Evolutionary conservation across 2,888 invertebrate genomes (phyloP).

Genomic region (Torymus aiolomorphi): DNA sequence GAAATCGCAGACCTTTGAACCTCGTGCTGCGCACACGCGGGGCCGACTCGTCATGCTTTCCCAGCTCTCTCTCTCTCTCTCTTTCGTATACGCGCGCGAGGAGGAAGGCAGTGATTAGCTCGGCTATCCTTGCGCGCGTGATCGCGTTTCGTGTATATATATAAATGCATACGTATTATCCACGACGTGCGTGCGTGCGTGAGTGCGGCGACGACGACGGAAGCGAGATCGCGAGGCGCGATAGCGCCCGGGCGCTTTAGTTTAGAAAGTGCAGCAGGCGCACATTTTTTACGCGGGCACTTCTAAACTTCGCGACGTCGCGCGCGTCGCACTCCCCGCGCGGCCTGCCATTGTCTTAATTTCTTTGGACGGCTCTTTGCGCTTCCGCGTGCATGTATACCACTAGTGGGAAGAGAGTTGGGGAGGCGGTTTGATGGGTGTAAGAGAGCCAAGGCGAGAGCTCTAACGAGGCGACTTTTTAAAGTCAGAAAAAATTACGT

Average conservation of each 20-base stretch:
- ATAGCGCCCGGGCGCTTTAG: neutral
- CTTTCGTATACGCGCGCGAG: neutral
- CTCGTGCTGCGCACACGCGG: conserved; percentile 5
- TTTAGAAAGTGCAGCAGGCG: conserved; percentile 2
- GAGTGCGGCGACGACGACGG: conserved; percentile 29
- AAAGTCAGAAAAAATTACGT: neutral
- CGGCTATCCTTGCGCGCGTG: neutral
- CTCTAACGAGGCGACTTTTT: neutral
- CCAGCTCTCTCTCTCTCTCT: neutral
- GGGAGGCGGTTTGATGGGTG: too few relatives aligned
- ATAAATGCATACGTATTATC: neutral
- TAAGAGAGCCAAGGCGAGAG: neutral
- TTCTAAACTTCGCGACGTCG: too few relatives aligned
- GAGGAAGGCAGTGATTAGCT: conserved; percentile 39
- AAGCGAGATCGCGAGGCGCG: conserved; percentile 17
- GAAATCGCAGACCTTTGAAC: conserved; percentile 33
- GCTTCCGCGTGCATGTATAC: too few relatives aligned
- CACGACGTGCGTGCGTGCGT: neutral
- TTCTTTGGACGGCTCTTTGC: too few relatives aligned
- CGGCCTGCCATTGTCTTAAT: neutral
- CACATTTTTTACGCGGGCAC: too few relatives aligned
- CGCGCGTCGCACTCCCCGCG: neutral
- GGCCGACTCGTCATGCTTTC: neutral
- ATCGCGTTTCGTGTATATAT: conserved; percentile 30
- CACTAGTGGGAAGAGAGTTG: too few relatives aligned